A percentile compares a stretch with the other conserved stretches of the same genome.
Evolutionary conservation across 2,113 vertebrate species (phyloP).

Genomic region (Platycercus adscitus): DNA sequence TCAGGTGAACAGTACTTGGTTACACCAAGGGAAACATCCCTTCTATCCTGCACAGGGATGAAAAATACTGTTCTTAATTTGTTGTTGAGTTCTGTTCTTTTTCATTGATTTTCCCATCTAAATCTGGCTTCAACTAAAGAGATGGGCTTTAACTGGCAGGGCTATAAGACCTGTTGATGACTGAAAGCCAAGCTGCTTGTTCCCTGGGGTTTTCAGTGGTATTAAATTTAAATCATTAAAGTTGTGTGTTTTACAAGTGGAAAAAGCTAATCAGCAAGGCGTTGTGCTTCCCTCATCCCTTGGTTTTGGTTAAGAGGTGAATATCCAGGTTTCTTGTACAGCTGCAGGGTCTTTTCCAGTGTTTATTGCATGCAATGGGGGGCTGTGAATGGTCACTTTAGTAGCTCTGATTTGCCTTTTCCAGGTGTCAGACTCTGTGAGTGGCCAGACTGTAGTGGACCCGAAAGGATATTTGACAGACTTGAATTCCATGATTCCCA

Average conservation of each 20-base stretch:
- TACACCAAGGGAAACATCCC: neutral
- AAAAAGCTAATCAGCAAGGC: neutral
- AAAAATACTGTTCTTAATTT: neutral
- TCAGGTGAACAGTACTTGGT: neutral
- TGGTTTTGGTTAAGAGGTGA: neutral
- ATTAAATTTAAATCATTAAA: neutral
- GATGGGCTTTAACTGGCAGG: neutral
- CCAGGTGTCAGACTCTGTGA: constrained; percentile 97
- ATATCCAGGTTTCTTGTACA: neutral
- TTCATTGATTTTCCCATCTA: neutral
- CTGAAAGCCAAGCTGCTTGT: neutral
- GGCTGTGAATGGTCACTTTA: neutral
- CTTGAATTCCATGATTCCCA: constrained; percentile 98
- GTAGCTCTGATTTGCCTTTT: neutral
- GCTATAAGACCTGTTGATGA: neutral
- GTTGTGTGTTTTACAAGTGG: neutral
- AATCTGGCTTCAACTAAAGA: neutral
- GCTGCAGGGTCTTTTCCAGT: neutral
- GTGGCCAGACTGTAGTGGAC: constrained; percentile 97
- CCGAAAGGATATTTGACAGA: constrained; percentile 98
- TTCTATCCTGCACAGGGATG: neutral
- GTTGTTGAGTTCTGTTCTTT: neutral
- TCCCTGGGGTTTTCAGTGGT: neutral
- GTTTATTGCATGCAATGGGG: neutral
- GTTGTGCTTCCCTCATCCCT: neutral